A percentile compares a stretch with the other conserved stretches of the same genome.
These are phyloP conservation scores for Halcyon chelicuti DNA, from an alignment of 2,797 vertebrate genomes.

Conservation along the genomic window DNA sequence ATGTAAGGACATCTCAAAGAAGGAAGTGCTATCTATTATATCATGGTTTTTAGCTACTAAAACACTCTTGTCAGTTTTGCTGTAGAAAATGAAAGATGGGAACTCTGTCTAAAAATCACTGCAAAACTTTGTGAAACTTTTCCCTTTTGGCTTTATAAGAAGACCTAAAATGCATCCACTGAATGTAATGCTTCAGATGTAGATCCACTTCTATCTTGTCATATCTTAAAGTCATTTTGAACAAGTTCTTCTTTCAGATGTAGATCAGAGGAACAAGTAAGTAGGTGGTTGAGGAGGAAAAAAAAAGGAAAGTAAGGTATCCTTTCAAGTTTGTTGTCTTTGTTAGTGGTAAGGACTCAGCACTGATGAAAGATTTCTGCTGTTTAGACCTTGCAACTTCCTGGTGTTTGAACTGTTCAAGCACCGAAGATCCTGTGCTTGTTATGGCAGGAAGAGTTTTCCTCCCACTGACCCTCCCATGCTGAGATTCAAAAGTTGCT, in stretches of 20 bases:
- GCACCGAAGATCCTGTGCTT: neutral
- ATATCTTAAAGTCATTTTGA: constrained; percentile 1
- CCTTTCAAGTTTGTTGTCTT: constrained; percentile 1
- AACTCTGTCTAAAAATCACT: neutral
- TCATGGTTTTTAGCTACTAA: neutral
- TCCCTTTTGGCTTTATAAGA: neutral
- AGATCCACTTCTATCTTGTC: neutral
- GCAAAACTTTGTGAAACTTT: neutral
- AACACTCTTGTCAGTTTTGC: neutral
- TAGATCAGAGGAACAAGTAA: constrained; percentile 35
- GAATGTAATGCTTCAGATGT: neutral
- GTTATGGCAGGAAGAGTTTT: neutral
- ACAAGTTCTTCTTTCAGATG: constrained; percentile 33
- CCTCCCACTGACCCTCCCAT: neutral
- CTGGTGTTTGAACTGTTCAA: neutral
- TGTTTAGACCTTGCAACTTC: neutral
- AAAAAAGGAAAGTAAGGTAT: neutral
- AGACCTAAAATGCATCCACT: neutral
- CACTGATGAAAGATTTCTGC: neutral
- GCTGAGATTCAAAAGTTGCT: neutral
- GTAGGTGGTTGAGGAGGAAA: neutral
- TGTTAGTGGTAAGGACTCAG: neutral
- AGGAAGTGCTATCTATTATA: neutral
- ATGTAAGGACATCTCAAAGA: neutral
- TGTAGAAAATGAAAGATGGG: neutral